Percentiles rank a stretch among this genome's conserved stretches.
Conservation (phyloP, 2,113 vertebrate species). For the Cariama cristata region DNA sequence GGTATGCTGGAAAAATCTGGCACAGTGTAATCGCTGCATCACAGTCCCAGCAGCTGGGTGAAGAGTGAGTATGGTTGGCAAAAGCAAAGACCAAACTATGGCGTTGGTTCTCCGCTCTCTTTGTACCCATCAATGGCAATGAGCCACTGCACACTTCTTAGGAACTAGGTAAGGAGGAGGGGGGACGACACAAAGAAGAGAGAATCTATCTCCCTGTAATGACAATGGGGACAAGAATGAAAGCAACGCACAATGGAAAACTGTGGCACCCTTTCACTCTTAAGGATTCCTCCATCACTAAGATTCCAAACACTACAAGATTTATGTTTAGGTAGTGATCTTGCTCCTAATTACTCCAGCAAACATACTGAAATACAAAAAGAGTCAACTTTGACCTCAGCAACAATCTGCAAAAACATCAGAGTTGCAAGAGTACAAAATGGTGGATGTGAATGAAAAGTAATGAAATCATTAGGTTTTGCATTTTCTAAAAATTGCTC, state of each 20-base stretch:
- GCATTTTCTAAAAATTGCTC: not conserved
- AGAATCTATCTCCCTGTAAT: not conserved
- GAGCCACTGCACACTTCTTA: not conserved
- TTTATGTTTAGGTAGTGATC: not conserved
- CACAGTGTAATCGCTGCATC: not conserved
- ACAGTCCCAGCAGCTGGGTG: not conserved
- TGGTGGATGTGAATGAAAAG: not conserved
- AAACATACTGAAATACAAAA: not conserved
- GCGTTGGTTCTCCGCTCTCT: not conserved
- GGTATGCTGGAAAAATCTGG: not conserved
- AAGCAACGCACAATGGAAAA: not conserved
- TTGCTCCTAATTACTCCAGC: not conserved
- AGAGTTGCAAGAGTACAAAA: not conserved
- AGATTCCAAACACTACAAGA: not conserved
- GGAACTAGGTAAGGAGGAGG: no score
- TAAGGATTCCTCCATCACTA: not conserved
- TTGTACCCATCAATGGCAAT: not conserved
- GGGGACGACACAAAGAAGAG: no score
- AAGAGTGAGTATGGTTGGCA: not conserved
- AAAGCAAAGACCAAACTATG: not conserved
- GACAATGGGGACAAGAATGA: accelerated
- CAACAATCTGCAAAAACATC: not conserved
- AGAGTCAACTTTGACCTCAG: not conserved
- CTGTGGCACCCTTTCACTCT: not conserved
- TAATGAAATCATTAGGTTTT: not conserved